These are phyloP conservation scores for Chymomyza procnemis DNA, from an alignment of 2,888 invertebrate species.

Conservation along the genomic window DNA sequence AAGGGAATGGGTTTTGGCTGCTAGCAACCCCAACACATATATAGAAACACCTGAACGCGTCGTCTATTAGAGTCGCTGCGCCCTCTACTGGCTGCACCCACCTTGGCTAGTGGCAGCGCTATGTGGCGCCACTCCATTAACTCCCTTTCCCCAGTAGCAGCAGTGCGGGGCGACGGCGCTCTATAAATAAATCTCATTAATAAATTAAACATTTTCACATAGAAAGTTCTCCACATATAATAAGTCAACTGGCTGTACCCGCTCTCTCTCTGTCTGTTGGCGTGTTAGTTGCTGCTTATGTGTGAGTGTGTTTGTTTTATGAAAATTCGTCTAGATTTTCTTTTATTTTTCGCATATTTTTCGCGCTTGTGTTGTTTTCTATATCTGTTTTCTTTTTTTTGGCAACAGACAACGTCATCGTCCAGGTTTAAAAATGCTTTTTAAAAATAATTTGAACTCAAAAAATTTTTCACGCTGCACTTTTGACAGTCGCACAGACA, in stretches of 20 bases:
- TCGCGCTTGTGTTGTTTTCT: slow-evolving; percentile 28
- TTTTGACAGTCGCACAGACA: background rate
- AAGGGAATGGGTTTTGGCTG: background rate
- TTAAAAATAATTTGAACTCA: slow-evolving; percentile 55
- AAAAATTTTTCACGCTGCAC: slow-evolving; percentile 10
- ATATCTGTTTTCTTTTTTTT: background rate
- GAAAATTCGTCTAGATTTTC: background rate
- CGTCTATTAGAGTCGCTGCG: background rate
- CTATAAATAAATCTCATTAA: slow-evolving; percentile 72
- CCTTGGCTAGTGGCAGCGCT: slow-evolving; percentile 35
- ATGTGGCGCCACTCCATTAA: slow-evolving; percentile 22
- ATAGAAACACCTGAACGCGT: background rate
- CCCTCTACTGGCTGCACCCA: background rate
- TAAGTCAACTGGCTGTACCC: background rate
- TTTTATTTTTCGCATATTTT: slow-evolving; percentile 3
- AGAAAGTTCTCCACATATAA: slow-evolving; percentile 20
- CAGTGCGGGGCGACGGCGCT: background rate
- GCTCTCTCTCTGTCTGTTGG: slow-evolving; percentile 9
- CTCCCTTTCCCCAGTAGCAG: background rate
- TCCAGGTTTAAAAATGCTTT: slow-evolving; percentile 14
- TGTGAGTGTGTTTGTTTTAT: background rate
- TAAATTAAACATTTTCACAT: slow-evolving; percentile 65
- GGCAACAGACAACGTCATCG: slow-evolving; percentile 39
- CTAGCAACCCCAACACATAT: background rate
- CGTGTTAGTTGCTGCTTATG: slow-evolving; percentile 9